Conservation (phyloP, 2,113 vertebrate genomes). For the Apistogramma diplotaenia region DNA sequence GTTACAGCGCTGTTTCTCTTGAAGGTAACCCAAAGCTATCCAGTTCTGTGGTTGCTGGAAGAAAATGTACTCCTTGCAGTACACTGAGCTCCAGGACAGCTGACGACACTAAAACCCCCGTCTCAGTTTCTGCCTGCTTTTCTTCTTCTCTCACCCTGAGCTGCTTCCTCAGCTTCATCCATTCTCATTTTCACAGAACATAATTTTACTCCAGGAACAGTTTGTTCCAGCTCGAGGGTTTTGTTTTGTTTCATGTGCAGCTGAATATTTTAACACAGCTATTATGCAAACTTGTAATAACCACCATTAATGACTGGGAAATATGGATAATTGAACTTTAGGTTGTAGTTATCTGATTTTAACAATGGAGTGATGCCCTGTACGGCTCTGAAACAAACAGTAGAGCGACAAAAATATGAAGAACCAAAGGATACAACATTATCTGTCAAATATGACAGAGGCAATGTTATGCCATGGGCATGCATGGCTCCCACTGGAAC, state of each 20-base stretch:
- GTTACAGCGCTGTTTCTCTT: conserved; percentile 64
- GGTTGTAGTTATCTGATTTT: background rate
- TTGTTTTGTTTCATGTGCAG: background rate
- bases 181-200: conserved; percentile 1
- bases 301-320: background rate
- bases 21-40: conserved; percentile 57
- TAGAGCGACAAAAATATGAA: too few relatives aligned
- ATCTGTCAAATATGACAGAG: too few relatives aligned
- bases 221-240: background rate
- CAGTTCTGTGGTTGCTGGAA: conserved; percentile 45
- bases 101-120: conserved; percentile 46
- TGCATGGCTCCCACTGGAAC: too few relatives aligned
- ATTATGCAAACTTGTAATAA: background rate
- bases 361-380: background rate
- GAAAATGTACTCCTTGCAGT: conserved; percentile 29
- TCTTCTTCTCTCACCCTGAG: background rate
- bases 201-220: background rate
- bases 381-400: too few relatives aligned
- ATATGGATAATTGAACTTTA: background rate
- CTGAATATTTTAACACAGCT: background rate
- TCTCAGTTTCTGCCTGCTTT: conserved; percentile 13
- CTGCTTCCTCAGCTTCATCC: conserved; percentile 11
- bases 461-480: too few relatives aligned
- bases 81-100: conserved; percentile 12
- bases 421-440: too few relatives aligned